Evolutionary conservation across 1,140 invertebrate genomes (phyloP).

Genomic region (Zaprionus taronus): DNA sequence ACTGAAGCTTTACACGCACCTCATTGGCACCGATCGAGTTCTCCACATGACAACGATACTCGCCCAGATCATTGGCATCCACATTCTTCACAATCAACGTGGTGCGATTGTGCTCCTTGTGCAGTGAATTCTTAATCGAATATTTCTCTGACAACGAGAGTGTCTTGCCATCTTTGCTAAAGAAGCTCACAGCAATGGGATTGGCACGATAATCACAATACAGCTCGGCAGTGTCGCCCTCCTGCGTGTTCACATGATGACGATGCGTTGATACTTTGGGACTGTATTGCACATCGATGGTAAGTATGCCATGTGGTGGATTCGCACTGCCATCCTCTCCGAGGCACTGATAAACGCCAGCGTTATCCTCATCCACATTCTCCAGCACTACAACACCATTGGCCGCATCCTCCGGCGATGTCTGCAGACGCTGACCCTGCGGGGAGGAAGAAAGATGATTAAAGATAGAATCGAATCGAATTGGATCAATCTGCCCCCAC

Average conservation of each 20-base stretch:
- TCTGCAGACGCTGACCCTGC: slow-evolving; percentile 63
- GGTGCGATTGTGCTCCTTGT: slow-evolving; percentile 74
- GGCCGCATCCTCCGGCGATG: slow-evolving; percentile 38
- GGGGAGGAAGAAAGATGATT: not conserved
- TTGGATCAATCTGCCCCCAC: slow-evolving; percentile 11
- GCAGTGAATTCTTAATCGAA: slow-evolving; percentile 52
- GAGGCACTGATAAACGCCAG: slow-evolving; percentile 74
- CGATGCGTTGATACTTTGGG: slow-evolving; percentile 78
- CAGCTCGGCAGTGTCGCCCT: slow-evolving; percentile 62
- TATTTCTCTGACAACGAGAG: slow-evolving; percentile 68
- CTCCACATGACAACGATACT: slow-evolving; percentile 73
- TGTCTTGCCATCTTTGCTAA: slow-evolving; percentile 63
- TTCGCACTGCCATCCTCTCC: slow-evolving; percentile 70
- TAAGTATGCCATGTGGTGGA: slow-evolving; percentile 70
- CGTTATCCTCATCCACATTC: slow-evolving; percentile 65
- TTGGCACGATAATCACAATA: slow-evolving; percentile 78
- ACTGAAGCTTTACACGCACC: slow-evolving; percentile 64
- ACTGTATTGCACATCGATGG: slow-evolving; percentile 70
- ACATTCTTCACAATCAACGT: slow-evolving; percentile 66
- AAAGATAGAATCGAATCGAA: not conserved
- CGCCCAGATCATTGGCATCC: slow-evolving; percentile 64
- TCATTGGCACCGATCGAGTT: slow-evolving; percentile 69
- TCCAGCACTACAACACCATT: slow-evolving; percentile 64
- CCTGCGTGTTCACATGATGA: slow-evolving; percentile 72
- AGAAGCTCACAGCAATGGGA: slow-evolving; percentile 68